A percentile compares a stretch with the other conserved stretches of the same genome.
Conservation (phyloP, 2,113 vertebrate species). For the Albula goreensis region DNA sequence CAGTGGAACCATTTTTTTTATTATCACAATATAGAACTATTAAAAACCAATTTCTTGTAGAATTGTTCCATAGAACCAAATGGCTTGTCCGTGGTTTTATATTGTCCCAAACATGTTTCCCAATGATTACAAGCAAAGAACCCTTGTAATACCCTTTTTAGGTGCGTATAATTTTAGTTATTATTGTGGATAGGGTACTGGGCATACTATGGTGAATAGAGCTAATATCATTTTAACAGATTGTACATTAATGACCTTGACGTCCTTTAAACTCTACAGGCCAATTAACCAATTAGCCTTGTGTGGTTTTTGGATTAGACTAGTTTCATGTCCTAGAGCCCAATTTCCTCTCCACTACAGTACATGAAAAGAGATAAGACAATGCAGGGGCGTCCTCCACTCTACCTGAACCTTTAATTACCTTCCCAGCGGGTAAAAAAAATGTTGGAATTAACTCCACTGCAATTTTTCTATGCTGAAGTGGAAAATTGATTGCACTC, state of each 20-base stretch:
- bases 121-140: too few species aligned
- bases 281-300: slow-evolving; percentile 5
- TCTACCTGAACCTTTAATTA: background rate
- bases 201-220: background rate
- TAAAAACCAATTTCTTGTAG: too few species aligned
- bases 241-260: background rate
- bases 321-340: background rate
- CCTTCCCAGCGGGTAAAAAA: background rate
- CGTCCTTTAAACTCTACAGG: background rate
- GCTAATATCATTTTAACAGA: background rate
- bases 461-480: background rate
- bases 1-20: too few species aligned
- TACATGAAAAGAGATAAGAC: background rate
- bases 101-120: too few species aligned
- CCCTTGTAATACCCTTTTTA: too few species aligned
- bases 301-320: background rate
- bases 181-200: background rate
- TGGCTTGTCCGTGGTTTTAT: too few species aligned
- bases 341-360: background rate
- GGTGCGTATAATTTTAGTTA: background rate
- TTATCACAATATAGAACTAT: too few species aligned
- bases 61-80: too few species aligned
- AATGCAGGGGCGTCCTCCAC: background rate
- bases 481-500: background rate
- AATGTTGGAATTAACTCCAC: background rate